Conservation (phyloP, 2,888 invertebrate species). For the Brachylomia viminalis region DNA sequence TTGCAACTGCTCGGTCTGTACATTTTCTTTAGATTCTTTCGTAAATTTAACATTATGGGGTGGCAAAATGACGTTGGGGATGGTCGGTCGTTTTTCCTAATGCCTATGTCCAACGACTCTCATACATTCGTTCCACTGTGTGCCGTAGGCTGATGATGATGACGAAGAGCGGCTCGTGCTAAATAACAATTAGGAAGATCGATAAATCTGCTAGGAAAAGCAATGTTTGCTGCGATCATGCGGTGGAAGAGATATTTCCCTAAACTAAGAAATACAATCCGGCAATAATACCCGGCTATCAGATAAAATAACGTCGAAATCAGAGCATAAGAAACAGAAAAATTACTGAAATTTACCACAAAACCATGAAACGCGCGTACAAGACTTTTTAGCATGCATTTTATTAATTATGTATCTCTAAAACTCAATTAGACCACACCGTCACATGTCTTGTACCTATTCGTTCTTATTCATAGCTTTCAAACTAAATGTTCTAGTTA, state of each 20-base stretch:
- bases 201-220: not conserved
- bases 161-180: no score
- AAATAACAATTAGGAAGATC: not conserved
- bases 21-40: no score
- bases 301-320: no score
- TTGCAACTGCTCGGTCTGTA: no score
- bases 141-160: no score
- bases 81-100: no score
- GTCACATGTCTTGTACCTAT: not conserved
- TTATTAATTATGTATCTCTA: not conserved
- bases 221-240: not conserved
- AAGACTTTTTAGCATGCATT: not conserved
- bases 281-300: no score
- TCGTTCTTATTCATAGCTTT: not conserved
- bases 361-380: not conserved
- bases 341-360: not conserved
- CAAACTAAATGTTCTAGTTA: slow-evolving; percentile 37
- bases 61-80: no score
- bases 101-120: no score
- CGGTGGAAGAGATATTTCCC: not conserved
- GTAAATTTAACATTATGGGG: no score
- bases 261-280: not conserved
- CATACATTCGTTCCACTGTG: no score
- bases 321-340: no score
- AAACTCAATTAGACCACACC: not conserved